phyloP scores from a whole-genome alignment of 2,797 vertebrate genomes.

The Melanotaenia boesemani region DNA sequence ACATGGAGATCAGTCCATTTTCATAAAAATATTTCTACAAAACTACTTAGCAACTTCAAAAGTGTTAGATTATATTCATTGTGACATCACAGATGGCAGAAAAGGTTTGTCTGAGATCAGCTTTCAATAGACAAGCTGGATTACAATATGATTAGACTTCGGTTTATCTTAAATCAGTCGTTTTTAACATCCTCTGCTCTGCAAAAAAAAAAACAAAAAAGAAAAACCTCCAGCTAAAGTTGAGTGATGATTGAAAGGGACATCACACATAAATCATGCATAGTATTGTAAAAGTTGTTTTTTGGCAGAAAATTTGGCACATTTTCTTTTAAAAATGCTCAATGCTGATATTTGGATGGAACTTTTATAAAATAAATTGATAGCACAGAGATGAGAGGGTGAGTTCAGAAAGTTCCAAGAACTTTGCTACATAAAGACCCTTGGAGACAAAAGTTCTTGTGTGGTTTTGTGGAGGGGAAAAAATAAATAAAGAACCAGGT shows the following conservation, averaged over 20 bases:
- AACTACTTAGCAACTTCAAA: conserved; percentile 49
- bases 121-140: conserved; percentile 5
- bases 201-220: conserved; percentile 28
- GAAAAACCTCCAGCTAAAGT: no score
- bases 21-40: conserved; percentile 61
- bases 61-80: conserved; percentile 23
- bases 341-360: neutral
- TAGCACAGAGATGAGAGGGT: neutral
- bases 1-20: conserved; percentile 39
- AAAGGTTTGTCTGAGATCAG: conserved; percentile 10
- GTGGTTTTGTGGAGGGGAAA: neutral
- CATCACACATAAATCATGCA: conserved; percentile 53
- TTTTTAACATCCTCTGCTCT: conserved; percentile 39
- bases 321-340: conserved; percentile 16
- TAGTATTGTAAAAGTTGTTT: conserved; percentile 9
- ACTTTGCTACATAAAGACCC: neutral
- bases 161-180: conserved; percentile 43
- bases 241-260: conserved; percentile 3
- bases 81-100: conserved; percentile 24
- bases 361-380: neutral
- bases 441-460: neutral
- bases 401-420: neutral
- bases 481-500: neutral
- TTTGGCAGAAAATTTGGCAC: conserved; percentile 52
- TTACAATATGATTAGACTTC: conserved; percentile 37